Conservation (phyloP, 2,113 vertebrate genomes). For the Benitochromis conjunctus region DNA sequence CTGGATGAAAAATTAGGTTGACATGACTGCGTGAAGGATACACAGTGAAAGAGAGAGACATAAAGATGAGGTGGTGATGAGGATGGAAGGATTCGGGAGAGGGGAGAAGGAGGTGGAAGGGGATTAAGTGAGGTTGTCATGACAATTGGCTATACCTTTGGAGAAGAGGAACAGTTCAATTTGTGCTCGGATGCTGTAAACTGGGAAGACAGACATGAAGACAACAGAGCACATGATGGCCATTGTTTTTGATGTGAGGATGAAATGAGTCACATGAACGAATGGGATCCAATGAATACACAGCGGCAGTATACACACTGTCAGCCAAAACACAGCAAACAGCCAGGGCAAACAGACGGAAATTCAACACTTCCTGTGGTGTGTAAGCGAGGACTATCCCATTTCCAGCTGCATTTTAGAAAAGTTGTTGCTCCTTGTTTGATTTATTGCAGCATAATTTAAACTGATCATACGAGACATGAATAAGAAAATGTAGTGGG, state of each 20-base stretch:
- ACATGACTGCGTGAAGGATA: not conserved
- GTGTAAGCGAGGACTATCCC: not conserved
- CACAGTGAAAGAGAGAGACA: not conserved
- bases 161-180: not conserved
- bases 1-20: not conserved
- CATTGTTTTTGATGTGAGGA: not conserved
- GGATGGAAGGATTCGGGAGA: not conserved
- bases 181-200: not conserved
- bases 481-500: not conserved
- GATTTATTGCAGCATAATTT: not conserved
- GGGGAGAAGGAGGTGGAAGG: not conserved
- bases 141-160: constrained; percentile 2
- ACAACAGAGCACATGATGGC: not conserved
- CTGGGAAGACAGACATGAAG: not conserved
- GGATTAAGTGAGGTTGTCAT: not conserved
- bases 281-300: not conserved
- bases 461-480: not conserved
- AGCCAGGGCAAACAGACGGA: not conserved
- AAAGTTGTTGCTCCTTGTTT: not conserved
- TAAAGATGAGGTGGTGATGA: not conserved
- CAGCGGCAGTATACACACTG: not conserved
- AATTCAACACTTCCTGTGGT: not conserved
- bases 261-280: not conserved
- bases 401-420: not conserved
- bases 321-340: not conserved